Base-by-base conservation (phyloP, 64 coral and sea anemone genomes). In the Dendrophyllia cribrosa region DNA sequence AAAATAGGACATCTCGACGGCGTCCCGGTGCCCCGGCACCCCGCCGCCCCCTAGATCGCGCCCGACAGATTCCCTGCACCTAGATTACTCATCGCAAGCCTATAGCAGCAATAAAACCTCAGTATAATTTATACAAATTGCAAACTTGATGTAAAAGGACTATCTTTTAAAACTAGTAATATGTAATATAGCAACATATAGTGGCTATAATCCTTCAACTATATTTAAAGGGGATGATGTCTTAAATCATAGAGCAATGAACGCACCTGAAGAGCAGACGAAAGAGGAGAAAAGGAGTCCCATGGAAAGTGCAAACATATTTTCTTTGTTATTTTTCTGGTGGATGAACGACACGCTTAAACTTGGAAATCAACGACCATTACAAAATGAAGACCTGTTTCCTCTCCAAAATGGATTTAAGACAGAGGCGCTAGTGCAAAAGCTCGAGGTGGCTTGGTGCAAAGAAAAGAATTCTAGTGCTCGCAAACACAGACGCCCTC, bases 321-420 rank as follows among this genome's bases (percentile, higher is more conserved):
- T 91, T 9, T 97, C 95, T 20, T 43, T 86, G 3, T 24, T 97
- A 24, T 81, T 88, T 9, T 97, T 97, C 50, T 88, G 95, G 95
- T 97, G 95, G 95, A 88, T 96, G 87, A 89, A 86, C 21, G 86
- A 83, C 19, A 82, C 86, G 1, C 74, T 96, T 20, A 88, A 76
- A 44, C 51, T 86, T 17, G 95, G 95, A 11, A 94, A 46, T 82
- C 52, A 93, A 64, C 72, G 92, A 46, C 95, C 88, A 44, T 58
- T 96, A 66, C 91, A 96, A 62, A 72, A 87, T 59, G 52, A 70
- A n/a, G 95, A 96, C 53, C 24, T 96, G 12, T 87, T 79, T 56
- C 66, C 91, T 16, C 46, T 92, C 60, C 73, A 86, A 23, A 4
- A 45, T 12, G 53, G 59, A 53, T 43, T 86, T 48, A 85, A 92